Conservation (phyloP, 2,797 vertebrate genomes). For the Propithecus perrieri region DNA sequence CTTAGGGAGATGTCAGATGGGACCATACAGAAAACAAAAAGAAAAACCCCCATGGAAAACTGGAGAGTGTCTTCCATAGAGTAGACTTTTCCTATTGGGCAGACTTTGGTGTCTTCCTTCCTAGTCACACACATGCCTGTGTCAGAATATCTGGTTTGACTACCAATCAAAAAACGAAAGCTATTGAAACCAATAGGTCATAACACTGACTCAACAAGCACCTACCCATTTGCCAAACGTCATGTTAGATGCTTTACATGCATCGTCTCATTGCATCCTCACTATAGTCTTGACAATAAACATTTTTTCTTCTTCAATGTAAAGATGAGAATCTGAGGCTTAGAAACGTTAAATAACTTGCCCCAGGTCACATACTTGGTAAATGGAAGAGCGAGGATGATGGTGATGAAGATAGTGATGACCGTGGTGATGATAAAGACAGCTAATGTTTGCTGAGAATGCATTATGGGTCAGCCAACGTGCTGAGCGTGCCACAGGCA, state of each 20-base stretch:
- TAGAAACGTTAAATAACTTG: not conserved
- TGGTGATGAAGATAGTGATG: not conserved
- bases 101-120: not conserved
- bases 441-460: not conserved
- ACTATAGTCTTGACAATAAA: not conserved
- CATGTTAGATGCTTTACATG: not conserved
- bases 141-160: not conserved
- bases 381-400: not conserved
- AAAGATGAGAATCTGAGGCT: not conserved
- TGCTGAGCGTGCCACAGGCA: not conserved
- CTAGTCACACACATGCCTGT: not conserved
- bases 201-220: not conserved
- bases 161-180: not conserved
- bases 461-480: not conserved
- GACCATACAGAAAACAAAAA: not conserved
- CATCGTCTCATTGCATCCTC: not conserved
- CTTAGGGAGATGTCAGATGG: not conserved
- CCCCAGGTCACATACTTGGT: not conserved
- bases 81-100: not conserved
- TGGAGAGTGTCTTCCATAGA: not conserved
- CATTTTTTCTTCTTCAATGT: not conserved
- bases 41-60: not conserved
- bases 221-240: not conserved
- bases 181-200: not conserved
- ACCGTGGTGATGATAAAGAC: not conserved